These are phyloP conservation scores for Prionailurus bengalensis DNA, from an alignment of 2,113 vertebrate genomes.

Conservation along the genomic window DNA sequence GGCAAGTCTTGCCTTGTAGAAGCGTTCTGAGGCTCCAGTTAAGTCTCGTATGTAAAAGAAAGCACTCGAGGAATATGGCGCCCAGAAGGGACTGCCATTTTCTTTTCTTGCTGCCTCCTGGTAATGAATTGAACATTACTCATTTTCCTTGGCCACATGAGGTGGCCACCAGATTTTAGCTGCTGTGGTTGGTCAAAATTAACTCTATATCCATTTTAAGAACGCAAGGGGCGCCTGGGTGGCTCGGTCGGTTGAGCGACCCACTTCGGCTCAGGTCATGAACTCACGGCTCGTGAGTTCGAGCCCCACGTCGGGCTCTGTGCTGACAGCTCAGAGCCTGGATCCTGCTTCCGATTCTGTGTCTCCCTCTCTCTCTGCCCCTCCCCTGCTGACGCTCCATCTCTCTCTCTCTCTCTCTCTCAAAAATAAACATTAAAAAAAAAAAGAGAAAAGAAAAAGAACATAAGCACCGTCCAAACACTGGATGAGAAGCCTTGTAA, in stretches of 20 bases:
- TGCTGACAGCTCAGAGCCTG: too few species aligned
- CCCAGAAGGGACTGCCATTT: background rate
- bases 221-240: background rate
- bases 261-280: too few species aligned
- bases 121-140: background rate
- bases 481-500: background rate
- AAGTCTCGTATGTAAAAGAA: background rate
- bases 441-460: background rate
- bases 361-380: too few species aligned
- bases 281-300: too few species aligned
- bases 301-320: too few species aligned
- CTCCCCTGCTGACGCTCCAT: too few species aligned
- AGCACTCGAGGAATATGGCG: background rate
- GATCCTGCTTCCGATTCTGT: too few species aligned
- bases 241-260: too few species aligned
- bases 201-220: background rate
- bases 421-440: too few species aligned
- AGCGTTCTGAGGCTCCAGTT: background rate
- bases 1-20: background rate
- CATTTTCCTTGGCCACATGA: background rate
- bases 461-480: background rate
- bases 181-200: background rate
- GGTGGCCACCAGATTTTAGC: background rate
- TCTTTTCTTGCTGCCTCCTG: background rate
- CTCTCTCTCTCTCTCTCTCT: too few species aligned